Percentiles rank a stretch among this genome's conserved stretches.
Evolutionary conservation across 1,140 invertebrate genomes (phyloP).

Genomic region (Ips nitidus): DNA sequence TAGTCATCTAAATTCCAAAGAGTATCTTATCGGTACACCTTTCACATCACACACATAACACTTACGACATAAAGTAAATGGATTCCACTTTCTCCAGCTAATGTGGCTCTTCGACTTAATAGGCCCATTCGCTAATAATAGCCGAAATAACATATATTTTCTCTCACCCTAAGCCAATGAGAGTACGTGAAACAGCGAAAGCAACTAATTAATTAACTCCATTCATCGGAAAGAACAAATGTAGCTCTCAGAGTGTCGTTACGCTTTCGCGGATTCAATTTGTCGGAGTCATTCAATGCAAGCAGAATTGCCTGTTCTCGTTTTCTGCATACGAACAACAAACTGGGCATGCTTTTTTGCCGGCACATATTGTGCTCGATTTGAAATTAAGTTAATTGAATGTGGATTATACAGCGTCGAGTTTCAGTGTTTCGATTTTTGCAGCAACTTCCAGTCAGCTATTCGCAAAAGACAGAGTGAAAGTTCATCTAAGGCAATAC

Average conservation of each 20-base stretch:
- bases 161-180: slow-evolving; percentile 10
- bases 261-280: slow-evolving; percentile 47
- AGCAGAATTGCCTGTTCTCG: slow-evolving; percentile 43
- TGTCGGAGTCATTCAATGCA: slow-evolving; percentile 43
- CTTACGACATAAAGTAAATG: too few relatives aligned
- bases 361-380: slow-evolving; percentile 23
- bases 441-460: neutral
- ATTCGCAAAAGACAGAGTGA: neutral
- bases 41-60: too few relatives aligned
- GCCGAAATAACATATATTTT: slow-evolving; percentile 9
- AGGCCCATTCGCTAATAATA: slow-evolving; percentile 3
- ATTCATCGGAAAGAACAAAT: slow-evolving; percentile 50
- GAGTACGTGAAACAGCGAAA: slow-evolving; percentile 14
- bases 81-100: neutral
- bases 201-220: slow-evolving; percentile 48
- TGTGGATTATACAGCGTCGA: slow-evolving; percentile 2
- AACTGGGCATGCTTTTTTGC: slow-evolving; percentile 23
- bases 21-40: too few relatives aligned
- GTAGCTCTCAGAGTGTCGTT: slow-evolving; percentile 47
- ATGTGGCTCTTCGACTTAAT: slow-evolving; percentile 1
- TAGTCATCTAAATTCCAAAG: too few relatives aligned
- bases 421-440: neutral
- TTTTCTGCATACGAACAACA: slow-evolving; percentile 35
- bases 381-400: slow-evolving; percentile 30
- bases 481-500: neutral